phyloP scores from a whole-genome alignment of 2,797 vertebrate species.

The Lacerta agilis region DNA sequence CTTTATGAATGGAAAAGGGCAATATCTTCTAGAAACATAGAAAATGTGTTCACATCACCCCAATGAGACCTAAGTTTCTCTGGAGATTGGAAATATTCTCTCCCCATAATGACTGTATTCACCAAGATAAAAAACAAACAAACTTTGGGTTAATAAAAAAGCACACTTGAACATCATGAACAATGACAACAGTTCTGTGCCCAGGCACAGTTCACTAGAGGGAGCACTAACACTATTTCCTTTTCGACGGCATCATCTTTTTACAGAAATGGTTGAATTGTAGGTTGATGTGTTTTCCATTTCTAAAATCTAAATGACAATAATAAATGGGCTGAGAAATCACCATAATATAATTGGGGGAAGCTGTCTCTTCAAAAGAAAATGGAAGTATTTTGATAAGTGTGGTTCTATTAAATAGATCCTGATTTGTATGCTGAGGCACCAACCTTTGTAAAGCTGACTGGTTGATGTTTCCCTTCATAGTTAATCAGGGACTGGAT shows the following conservation, averaged over 20 bases:
- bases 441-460: not conserved
- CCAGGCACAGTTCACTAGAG: conserved; percentile 60
- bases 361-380: conserved; percentile 25
- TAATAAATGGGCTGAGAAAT: conserved; percentile 56
- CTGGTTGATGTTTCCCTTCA: not conserved
- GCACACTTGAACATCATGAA: not conserved
- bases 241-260: rapidly evolving
- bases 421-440: not conserved
- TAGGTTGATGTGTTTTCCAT: not conserved
- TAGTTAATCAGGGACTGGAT: not conserved
- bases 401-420: conserved; percentile 51
- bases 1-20: not conserved
- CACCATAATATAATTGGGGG: conserved; percentile 31
- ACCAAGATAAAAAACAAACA: not conserved
- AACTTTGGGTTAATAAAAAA: not conserved
- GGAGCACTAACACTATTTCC: conserved; percentile 49
- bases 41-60: not conserved
- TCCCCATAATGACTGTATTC: not conserved
- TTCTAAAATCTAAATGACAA: conserved; percentile 47
- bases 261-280: rapidly evolving
- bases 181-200: conserved; percentile 4
- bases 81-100: not conserved
- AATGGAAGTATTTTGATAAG: conserved; percentile 36
- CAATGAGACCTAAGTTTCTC: not conserved
- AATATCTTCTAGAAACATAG: not conserved